A percentile compares a stretch with the other conserved stretches of the same genome.
These are phyloP conservation scores for Leptocoma aspasia DNA, from an alignment of 2,113 vertebrate species.

Conservation along the genomic window DNA sequence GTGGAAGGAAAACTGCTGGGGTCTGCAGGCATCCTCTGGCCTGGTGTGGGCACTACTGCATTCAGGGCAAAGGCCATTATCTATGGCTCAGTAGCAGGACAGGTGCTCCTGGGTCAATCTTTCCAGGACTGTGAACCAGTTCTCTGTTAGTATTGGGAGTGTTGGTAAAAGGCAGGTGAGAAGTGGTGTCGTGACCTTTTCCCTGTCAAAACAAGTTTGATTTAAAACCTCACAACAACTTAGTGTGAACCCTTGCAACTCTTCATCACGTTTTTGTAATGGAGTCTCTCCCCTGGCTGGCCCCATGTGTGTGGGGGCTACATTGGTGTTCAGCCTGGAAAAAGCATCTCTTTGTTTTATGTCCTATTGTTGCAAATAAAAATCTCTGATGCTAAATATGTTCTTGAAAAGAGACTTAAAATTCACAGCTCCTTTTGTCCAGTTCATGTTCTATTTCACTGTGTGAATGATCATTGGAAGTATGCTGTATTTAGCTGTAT, in stretches of 20 bases:
- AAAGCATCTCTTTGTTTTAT: background rate
- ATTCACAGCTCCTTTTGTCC: background rate
- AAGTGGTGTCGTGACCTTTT: background rate
- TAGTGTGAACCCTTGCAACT: background rate
- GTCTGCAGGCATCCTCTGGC: background rate
- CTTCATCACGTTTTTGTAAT: fast-evolving
- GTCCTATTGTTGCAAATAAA: background rate
- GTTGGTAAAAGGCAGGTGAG: background rate
- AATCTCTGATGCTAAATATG: background rate
- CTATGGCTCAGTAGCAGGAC: background rate
- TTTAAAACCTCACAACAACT: background rate
- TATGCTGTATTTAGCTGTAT: background rate
- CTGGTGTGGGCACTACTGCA: background rate
- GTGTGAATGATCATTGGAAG: background rate
- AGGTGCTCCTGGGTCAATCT: background rate
- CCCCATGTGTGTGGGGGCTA: background rate
- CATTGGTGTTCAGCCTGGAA: background rate
- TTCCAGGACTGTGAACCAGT: background rate
- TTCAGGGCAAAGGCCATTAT: background rate
- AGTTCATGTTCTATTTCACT: background rate
- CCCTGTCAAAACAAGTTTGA: background rate
- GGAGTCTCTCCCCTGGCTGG: background rate
- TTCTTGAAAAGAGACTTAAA: background rate
- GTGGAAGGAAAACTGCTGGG: background rate
- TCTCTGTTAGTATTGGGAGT: background rate